Conservation (phyloP, 1,140 invertebrate species). For the Drosophila fuyamai region DNA sequence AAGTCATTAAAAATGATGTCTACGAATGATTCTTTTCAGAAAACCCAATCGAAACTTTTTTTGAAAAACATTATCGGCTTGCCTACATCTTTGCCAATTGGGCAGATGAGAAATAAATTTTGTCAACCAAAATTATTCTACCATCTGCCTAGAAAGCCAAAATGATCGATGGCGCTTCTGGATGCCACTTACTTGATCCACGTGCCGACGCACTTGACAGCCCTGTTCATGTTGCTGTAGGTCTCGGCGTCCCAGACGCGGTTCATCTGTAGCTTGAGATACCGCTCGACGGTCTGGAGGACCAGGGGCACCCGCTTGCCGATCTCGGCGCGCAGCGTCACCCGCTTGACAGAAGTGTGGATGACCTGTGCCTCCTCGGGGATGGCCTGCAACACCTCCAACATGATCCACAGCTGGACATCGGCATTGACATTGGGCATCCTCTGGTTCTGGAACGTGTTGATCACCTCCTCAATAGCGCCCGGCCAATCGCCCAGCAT, state of each 20-base stretch:
- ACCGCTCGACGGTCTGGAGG: conserved; percentile 71
- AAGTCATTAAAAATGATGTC: no score
- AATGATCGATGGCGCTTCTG: no score
- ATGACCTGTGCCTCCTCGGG: conserved; percentile 89
- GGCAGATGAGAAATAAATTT: no score
- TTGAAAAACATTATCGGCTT: no score
- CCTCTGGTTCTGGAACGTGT: conserved; percentile 87
- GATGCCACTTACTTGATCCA: conserved; percentile 86
- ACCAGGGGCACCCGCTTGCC: conserved; percentile 72
- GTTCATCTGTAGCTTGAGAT: conserved; percentile 68
- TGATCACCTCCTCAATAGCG: conserved; percentile 88
- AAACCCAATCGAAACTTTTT: no score
- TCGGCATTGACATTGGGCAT: conserved; percentile 86
- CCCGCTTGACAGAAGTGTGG: conserved; percentile 78
- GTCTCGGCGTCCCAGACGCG: conserved; percentile 63
- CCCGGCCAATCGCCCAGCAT: conserved; percentile 88
- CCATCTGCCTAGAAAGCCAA: no score
- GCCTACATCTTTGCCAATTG: no score
- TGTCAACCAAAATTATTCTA: no score
- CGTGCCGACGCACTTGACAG: conserved; percentile 87
- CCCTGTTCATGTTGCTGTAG: conserved; percentile 85
- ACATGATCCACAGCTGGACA: conserved; percentile 87
- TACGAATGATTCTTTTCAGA: no score
- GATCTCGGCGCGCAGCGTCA: conserved; percentile 66
- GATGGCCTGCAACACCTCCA: conserved; percentile 91